A percentile compares a stretch with the other conserved stretches of the same genome.
phyloP scores from a whole-genome alignment of 2,888 invertebrate species.

The Hyppa rectilinea region DNA sequence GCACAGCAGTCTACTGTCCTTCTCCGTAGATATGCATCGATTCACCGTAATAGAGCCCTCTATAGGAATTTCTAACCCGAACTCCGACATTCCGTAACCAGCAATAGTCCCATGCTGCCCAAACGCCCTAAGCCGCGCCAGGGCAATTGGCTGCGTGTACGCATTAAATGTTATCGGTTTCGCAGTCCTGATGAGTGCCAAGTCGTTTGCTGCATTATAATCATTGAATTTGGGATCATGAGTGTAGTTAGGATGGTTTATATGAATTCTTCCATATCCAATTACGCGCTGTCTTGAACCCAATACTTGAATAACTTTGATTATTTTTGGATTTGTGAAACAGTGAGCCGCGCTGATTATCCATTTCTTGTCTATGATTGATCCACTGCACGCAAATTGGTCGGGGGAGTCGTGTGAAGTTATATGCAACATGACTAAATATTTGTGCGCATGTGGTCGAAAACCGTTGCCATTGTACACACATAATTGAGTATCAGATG shows the following conservation, averaged over 20 bases:
- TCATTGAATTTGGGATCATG: neutral
- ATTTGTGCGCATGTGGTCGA: neutral
- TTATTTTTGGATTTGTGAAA: neutral
- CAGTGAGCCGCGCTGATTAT: constrained; percentile 29
- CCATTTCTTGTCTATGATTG: constrained; percentile 18
- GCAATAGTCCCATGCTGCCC: constrained; percentile 6
- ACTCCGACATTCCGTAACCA: constrained; percentile 6
- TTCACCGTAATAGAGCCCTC: constrained; percentile 5
- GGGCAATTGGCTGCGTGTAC: constrained; percentile 4
- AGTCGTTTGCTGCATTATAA: neutral
- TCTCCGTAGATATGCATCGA: neutral
- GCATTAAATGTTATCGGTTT: neutral
- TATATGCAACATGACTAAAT: constrained; percentile 12
- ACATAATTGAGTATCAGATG: neutral
- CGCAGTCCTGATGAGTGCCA: constrained; percentile 23
- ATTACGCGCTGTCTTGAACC: neutral
- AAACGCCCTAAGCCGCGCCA: neutral
- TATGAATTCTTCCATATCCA: neutral
- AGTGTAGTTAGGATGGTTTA: neutral
- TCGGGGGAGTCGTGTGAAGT: rapidly evolving
- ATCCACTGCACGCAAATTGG: neutral
- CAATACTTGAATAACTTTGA: constrained; percentile 4
- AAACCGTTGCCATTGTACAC: neutral
- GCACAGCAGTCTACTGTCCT: neutral
- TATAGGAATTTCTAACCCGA: rapidly evolving